These are phyloP conservation scores for Thalassarche chlororhynchos DNA, from an alignment of 2,113 vertebrate genomes.

Conservation along the genomic window DNA sequence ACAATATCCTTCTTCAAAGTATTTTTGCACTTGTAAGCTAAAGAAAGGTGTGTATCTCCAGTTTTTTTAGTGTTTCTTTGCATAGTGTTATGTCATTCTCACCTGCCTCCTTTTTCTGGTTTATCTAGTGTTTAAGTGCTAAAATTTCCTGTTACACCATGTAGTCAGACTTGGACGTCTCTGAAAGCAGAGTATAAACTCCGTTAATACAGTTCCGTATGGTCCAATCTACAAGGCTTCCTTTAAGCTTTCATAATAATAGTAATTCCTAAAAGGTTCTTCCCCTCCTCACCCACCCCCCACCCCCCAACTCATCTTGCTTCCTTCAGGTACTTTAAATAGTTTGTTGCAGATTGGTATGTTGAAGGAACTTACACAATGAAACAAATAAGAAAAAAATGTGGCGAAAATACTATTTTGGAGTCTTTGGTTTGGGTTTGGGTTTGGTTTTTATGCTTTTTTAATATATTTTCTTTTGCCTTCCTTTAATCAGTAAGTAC, in stretches of 20 bases:
- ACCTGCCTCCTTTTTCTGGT: not conserved
- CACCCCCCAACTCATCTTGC: not conserved
- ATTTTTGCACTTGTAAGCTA: not conserved
- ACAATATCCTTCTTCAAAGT: not conserved
- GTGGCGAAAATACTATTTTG: not conserved
- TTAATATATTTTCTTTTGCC: not conserved
- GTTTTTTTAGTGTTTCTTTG: not conserved
- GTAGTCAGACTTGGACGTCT: not conserved
- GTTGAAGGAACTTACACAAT: not conserved
- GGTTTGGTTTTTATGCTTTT: not conserved
- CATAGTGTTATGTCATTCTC: not conserved
- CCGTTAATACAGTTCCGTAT: not conserved
- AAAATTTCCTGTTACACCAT: not conserved
- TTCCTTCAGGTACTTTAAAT: not conserved
- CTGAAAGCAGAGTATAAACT: not conserved
- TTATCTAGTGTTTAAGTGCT: not conserved
- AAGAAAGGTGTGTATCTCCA: not conserved
- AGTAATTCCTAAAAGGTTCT: not conserved
- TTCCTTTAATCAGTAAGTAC: not conserved
- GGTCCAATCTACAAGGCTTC: not conserved
- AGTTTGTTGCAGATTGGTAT: not conserved
- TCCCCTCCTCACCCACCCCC: rapidly evolving
- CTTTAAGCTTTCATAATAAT: not conserved
- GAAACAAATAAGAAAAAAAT: not conserved
- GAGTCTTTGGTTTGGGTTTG: not conserved